Evolutionary conservation across 2,113 vertebrate genomes (phyloP), one percentile per base, ranked within the genome.

Genomic region (Hippocampus barbouri): DNA sequence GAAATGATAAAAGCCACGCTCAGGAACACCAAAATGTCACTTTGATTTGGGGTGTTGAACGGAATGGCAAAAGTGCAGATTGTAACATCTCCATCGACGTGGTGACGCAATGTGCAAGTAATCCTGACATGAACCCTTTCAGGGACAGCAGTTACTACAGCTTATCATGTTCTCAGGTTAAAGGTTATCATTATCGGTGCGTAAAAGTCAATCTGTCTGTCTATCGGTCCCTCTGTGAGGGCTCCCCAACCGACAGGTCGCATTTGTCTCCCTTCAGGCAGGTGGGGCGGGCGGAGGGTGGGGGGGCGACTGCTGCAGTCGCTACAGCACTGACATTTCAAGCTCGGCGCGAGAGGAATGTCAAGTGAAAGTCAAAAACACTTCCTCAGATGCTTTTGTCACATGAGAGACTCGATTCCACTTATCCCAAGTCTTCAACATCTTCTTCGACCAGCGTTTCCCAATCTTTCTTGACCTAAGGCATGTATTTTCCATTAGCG

Each of bases 261-360:
- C 66, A 34, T 47, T 80, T 70, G 61, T 64, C 73, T 77, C 65
- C 74, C 25, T 62, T 79, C 79, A 72, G 56, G 63, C 66, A 69
- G 20, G 53, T 21, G 4, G n/a, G 7, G 2, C 2, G 34, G 34
- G 34, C 4, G 30, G 30, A 4, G n/a, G 7, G 2, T 1, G 34
- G 34, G 34, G 4, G 30, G 30, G 34, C 34, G 34, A 38, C 34
- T 38, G 34, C 34, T 38, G 34, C 51, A 57, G n/a, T 25, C 56
- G 56, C 56, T 15, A 6, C 56, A 15, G 56, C 8, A 27, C 23
- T 16, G 56, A 60, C 78, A 25, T 79, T 85, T 81, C 77, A 81
- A 59, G 5, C 25, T 25, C 63, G 38, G 14, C 56, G 3, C 64
- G 68, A 63, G 59, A 81, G 81, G 80, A 83, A 88, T 80, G 78